Base-by-base conservation (phyloP, 2,888 invertebrate species). In the Nymphalis polychloros region DNA sequence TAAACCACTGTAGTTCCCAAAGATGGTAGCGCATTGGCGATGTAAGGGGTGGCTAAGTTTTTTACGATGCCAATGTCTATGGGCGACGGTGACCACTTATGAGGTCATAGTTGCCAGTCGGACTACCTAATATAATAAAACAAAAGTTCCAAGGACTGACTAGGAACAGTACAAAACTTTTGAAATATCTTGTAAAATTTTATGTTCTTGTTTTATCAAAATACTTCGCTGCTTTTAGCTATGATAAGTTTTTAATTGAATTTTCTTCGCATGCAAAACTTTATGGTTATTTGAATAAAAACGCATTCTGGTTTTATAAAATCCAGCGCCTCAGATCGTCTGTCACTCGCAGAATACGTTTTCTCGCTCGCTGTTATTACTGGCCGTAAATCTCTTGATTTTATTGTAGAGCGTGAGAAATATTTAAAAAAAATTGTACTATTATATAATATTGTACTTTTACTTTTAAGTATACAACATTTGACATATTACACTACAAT, bases 301-400 rank as follows among this genome's bases (percentile, higher is more conserved):
- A 41, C 27, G 57, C 35, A 57, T 57, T 57, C 55, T 23, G n/a
- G 35, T 41, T 57, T 41, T 57, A 41, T 52, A 41, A 47, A 49
- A 52, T 48, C 52, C 53, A 55, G 19, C 35, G 46, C 48, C 50
- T 52, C 41, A 16, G 35, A 59, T 63, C 3, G 59, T 31, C 52
- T 63, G 67, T 67, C 67, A 62, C 31, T 47, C 49, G 63, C 67
- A 67, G 59, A 50, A 16, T 67, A 20, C 55, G 35, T 62, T 49
- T 49, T 23, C 57, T 52, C 8, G 53, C 16, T 20, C 20, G 41
- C 16, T 63, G 52, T 62, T 66, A 53, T 66, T 48, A 35, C 49
- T 49, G 55, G 48, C 49, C 55, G 48, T 41, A 23, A 52, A 49
- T 19, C 53, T 23, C 66, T 67, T 46, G n/a, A 55, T 31, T 23